These are phyloP conservation scores for Drosophila virilis DNA, from an alignment of 1,140 invertebrate species.

Conservation along the genomic window DNA sequence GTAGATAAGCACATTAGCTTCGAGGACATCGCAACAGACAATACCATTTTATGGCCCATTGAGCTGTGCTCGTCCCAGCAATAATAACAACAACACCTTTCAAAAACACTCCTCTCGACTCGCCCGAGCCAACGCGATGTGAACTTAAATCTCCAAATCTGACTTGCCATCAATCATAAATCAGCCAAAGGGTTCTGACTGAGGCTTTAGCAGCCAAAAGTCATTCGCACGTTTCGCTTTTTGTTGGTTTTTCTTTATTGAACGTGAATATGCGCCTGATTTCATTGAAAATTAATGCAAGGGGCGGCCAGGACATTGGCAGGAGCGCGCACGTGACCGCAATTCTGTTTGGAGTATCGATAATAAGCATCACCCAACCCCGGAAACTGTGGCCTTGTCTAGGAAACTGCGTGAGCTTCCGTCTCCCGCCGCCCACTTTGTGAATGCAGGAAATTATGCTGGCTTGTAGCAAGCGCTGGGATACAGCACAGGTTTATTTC, in stretches of 20 bases:
- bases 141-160: slow-evolving; percentile 29
- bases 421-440: not conserved
- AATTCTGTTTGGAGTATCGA: slow-evolving; percentile 84
- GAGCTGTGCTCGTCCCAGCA: slow-evolving; percentile 55
- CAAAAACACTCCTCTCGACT: slow-evolving; percentile 64
- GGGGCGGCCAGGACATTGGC: slow-evolving; percentile 48
- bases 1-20: slow-evolving; percentile 77
- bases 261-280: slow-evolving; percentile 68
- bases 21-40: slow-evolving; percentile 56
- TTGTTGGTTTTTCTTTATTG: slow-evolving; percentile 32
- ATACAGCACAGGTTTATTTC: slow-evolving; percentile 22
- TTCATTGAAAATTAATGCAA: slow-evolving; percentile 80
- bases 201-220: slow-evolving; percentile 72
- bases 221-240: slow-evolving; percentile 75
- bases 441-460: slow-evolving; percentile 56
- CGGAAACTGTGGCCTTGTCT: slow-evolving; percentile 74
- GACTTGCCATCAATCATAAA: slow-evolving; percentile 76
- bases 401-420: slow-evolving; percentile 71
- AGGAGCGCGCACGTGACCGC: slow-evolving; percentile 75
- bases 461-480: slow-evolving; percentile 38
- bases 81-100: slow-evolving; percentile 61
- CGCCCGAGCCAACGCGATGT: not conserved
- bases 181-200: slow-evolving; percentile 63
- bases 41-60: slow-evolving; percentile 82
- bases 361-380: slow-evolving; percentile 69